Evolutionary conservation across 2,797 vertebrate genomes (phyloP), one percentile per base, ranked within the genome.

Genomic region (Gymnothorax reevesii): DNA sequence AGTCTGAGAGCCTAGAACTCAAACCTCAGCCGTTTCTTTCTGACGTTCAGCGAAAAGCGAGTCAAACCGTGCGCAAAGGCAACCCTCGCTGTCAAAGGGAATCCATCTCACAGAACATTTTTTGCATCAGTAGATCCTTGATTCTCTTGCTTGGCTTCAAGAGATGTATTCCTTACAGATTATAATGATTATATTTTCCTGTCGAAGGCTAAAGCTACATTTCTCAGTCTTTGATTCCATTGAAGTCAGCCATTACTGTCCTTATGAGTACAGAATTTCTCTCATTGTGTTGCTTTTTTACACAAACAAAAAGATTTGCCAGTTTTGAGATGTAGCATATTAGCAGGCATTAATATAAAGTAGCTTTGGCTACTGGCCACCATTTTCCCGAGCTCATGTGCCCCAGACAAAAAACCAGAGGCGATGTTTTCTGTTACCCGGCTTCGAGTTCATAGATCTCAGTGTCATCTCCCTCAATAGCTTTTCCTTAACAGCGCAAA

Each of bases 401-500:
- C 52, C 25, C 79, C 80, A 12, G 85, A 25, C 83, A 84, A 84
- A 86, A 84, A 13, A 88, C 75, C 60, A 83, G 25, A 66, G 66
- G 10, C 33, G 33, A 33, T 57, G 73, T 87, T 52, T 73, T 60
- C 82, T 83, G 75, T 75, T 80, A 80, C 22, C 73, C 62, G 15
- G 15, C 66, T 5, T 80, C 15, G 33, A 86, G 83, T 86, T 86
- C 84, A 85, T 13, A 75, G 87, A 85, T 25, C 88, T 73, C 69
- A 27, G 66, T 8, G 33, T 42, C 55, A 62, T 79, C 57, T 77
- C 84, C 33, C 25, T 22, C 75, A 57, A 7, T 8, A 49, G 55
- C n/a, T 17, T 22, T 17, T 27, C 33, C 57, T 64, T 22, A 42
- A 62, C 69, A 59, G 54, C 57, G 20, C 54, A 62, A 59, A 83